Percentiles rank a stretch among this genome's conserved stretches.
These are phyloP conservation scores for Drosophila pandora DNA, from an alignment of 1,140 invertebrate genomes.

Conservation along the genomic window DNA sequence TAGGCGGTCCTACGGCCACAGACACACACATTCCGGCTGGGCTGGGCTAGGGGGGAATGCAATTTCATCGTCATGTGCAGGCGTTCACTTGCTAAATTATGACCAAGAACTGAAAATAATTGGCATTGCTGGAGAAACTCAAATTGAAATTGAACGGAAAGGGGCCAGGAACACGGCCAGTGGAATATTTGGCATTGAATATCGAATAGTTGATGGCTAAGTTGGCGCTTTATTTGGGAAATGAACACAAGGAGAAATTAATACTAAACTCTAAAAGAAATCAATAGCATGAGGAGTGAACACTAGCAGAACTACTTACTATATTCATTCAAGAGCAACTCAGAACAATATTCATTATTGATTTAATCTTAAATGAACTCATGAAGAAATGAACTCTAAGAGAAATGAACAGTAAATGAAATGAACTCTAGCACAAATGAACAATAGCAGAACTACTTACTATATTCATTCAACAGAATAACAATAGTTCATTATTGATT, in stretches of 20 bases:
- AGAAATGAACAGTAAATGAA: too few relatives aligned
- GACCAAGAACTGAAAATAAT: constrained; percentile 67
- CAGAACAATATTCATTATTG: too few relatives aligned
- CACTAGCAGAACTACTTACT: too few relatives aligned
- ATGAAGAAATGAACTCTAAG: too few relatives aligned
- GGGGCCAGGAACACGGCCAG: neutral
- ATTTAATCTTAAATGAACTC: too few relatives aligned
- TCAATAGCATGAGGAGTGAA: too few relatives aligned
- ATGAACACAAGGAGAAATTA: neutral
- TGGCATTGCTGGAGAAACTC: constrained; percentile 44
- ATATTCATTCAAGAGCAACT: too few relatives aligned
- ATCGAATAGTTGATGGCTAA: constrained; percentile 33
- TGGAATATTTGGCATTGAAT: constrained; percentile 13
- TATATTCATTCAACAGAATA: too few relatives aligned
- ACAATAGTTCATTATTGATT: too few relatives aligned
- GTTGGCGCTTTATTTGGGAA: constrained; percentile 31
- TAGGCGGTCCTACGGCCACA: neutral
- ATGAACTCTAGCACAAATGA: too few relatives aligned
- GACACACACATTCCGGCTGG: neutral
- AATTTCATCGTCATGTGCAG: constrained; percentile 55
- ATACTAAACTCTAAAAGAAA: neutral
- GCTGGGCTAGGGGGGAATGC: constrained; percentile 16
- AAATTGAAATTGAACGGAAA: constrained; percentile 2
- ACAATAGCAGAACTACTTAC: too few relatives aligned
- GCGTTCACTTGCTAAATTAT: constrained; percentile 66